Evolutionary conservation across 2,113 vertebrate genomes (phyloP).

Genomic region (Chaetura pelagica): DNA sequence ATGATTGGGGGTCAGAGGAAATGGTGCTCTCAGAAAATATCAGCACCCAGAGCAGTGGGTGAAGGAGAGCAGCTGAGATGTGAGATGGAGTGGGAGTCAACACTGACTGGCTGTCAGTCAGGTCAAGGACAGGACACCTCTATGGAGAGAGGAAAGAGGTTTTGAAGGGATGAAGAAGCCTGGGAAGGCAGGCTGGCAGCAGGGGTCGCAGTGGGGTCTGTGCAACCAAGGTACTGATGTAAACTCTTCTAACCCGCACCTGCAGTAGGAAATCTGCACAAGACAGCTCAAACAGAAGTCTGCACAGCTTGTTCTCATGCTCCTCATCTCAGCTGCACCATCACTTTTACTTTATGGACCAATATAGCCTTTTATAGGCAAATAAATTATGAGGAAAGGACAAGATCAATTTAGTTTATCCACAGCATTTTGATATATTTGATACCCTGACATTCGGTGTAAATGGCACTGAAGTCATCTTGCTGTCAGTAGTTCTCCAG

Average conservation of each 20-base stretch:
- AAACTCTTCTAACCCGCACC: neutral
- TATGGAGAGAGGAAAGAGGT: neutral
- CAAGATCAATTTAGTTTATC: neutral
- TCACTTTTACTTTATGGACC: neutral
- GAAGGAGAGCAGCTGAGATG: neutral
- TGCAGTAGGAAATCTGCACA: accelerated
- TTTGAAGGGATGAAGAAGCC: neutral
- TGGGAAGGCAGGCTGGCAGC: neutral
- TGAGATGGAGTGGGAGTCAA: neutral
- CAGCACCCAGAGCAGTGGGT: neutral
- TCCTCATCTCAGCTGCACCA: neutral
- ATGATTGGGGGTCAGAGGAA: neutral
- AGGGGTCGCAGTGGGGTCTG: neutral
- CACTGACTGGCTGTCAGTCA: neutral
- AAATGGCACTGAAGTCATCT: neutral
- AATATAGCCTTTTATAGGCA: neutral
- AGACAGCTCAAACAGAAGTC: accelerated
- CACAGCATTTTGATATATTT: neutral
- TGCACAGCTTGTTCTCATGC: neutral
- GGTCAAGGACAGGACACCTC: neutral
- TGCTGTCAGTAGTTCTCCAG: neutral
- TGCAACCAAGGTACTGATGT: accelerated
- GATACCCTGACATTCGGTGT: neutral
- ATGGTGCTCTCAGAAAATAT: neutral
- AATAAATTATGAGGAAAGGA: neutral